Conservation (phyloP, 1,140 invertebrate species). For the Armadillidium nasatum region DNA sequence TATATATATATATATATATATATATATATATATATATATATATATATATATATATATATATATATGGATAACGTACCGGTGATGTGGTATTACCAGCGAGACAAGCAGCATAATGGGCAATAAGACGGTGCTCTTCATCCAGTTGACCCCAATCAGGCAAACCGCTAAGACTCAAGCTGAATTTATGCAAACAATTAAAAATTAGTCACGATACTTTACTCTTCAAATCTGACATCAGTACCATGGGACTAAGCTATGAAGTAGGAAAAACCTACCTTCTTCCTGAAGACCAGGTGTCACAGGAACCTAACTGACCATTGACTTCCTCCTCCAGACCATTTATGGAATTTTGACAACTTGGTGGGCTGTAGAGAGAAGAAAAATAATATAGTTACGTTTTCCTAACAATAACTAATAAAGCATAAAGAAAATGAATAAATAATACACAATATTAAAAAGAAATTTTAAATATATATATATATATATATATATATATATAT, state of each 20-base stretch:
- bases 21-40: no score
- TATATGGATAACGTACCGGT: slow-evolving; percentile 52
- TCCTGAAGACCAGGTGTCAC: slow-evolving; percentile 27
- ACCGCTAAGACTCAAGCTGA: slow-evolving; percentile 58
- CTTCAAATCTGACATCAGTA: no score
- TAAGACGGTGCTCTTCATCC: slow-evolving; percentile 87
- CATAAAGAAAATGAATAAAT: neutral
- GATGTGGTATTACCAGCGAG: slow-evolving; percentile 79
- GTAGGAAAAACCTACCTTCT: slow-evolving; percentile 14
- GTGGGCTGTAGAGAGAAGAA: neutral
- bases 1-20: no score
- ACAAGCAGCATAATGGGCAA: slow-evolving; percentile 89
- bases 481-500: slow-evolving; percentile 5
- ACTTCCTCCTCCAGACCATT: neutral
- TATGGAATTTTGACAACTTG: neutral
- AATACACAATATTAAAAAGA: neutral
- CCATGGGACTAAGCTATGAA: no score
- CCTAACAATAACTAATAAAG: neutral
- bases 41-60: no score
- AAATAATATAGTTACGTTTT: no score
- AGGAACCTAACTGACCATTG: slow-evolving; percentile 8
- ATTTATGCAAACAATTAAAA: no score
- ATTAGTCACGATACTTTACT: no score
- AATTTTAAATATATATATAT: neutral
- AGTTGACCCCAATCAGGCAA: slow-evolving; percentile 60